Percentiles rank a stretch among this genome's conserved stretches.
Conservation (phyloP, 2,113 vertebrate species). For the Channa argus region DNA sequence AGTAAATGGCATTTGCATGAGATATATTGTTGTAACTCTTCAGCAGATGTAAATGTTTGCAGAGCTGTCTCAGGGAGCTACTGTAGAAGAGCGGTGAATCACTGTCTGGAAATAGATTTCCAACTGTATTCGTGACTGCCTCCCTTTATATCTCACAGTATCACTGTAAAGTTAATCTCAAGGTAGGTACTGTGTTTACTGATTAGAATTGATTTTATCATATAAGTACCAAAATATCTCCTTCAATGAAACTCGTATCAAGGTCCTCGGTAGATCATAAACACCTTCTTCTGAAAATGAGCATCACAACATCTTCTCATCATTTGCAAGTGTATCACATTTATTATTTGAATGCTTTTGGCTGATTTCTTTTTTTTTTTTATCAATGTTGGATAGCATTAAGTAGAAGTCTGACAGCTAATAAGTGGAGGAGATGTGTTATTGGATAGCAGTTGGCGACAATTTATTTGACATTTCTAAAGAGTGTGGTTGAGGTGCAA, state of each 20-base stretch:
- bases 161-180: slow-evolving; percentile 22
- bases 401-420: background rate
- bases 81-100: slow-evolving; percentile 1
- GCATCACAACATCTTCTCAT: too few relatives aligned
- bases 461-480: slow-evolving; percentile 12
- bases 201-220: slow-evolving; percentile 24
- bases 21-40: background rate
- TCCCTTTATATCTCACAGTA: slow-evolving; percentile 24
- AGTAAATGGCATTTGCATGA: background rate
- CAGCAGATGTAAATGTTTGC: background rate
- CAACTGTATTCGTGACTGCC: slow-evolving; percentile 8
- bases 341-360: background rate
- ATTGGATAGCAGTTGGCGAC: slow-evolving; percentile 17
- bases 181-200: background rate
- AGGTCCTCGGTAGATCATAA: background rate
- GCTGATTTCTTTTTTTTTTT: background rate
- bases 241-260: background rate
- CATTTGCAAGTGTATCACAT: background rate
- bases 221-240: background rate
- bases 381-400: background rate
- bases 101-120: slow-evolving; percentile 16
- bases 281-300: background rate
- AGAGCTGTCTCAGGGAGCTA: background rate
- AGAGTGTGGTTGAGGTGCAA: background rate
- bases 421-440: background rate